Evolutionary conservation across 2,888 invertebrate species (phyloP), one percentile per base, ranked within the genome.

Genomic region (Agrochola lychnidis): DNA sequence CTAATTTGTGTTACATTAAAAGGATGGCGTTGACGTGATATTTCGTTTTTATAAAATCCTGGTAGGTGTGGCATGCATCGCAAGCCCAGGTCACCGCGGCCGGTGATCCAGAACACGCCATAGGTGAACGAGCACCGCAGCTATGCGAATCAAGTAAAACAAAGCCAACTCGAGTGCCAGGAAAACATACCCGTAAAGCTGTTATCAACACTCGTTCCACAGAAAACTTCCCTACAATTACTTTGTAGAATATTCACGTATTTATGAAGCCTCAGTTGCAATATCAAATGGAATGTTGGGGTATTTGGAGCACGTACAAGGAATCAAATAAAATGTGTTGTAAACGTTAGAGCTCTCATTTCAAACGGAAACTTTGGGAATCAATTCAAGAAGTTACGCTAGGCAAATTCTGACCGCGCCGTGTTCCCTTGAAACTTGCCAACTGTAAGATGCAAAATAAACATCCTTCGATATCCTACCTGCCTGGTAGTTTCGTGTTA

Each of bases 91-190:
- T 88, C 89, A 87, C 86, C 71, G 87, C 76, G 87, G 76, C 81
- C 90, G 83, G 79, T 91, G 93, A 93, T 92, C 92, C 93, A 92
- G 87, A 93, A 92, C 93, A 92, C 91, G 92, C 91, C 86, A 92
- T 91, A 90, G 89, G 88, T 88, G 87, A 91, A 83, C 83, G 87
- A 88, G 83, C 88, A 88, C 72, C 68, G 56, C 77, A 76, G 48
- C 51, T 77, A 71, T 62, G 51, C 59, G 59, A 84, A 67, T 70
- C 70, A 36, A 79, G 74, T 74, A 59, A 70, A 72, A 78, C 68
- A 74, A 67, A 79, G 69, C 70, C 59, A 59, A 73, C 70, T 71
- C 63, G 9, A 57, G 64, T 88, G 81, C 85, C 70, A 76, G 78
- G 78, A 81, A 87, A 78, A 81, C 76, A 77, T 71, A 73, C 48